Base-by-base conservation (phyloP, 2,797 vertebrate genomes). In the Pampus argenteus region DNA sequence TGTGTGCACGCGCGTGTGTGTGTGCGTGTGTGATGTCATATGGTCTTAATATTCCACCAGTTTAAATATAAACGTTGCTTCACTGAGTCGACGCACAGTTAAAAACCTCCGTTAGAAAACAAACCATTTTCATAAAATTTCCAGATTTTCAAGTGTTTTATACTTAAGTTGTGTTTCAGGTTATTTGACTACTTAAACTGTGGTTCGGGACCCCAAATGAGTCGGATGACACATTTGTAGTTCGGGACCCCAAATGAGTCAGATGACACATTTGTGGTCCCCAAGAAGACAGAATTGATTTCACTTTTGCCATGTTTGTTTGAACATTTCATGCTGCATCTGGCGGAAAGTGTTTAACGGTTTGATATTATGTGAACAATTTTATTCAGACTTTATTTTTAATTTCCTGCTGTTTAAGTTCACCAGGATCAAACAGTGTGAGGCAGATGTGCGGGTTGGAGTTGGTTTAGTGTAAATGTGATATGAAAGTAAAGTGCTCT, bases 391-490 rank as follows among this genome's bases (percentile, higher is more conserved):
- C 23, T 6, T 26, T 9, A 3, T 62, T 23, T 29, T 14, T 15
- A 2, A 20, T 45, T 26, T 59, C 63, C 28, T 65, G 50, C 55
- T 66, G 50, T 73, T 66, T 5, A 3, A 5, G 26, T n/a, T n/a
- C n/a, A n/a, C n/a, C n/a, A n/a, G 26, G 9, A 13, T 10, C 34
- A 36, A 36, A 36, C 34, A 36, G 34, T 36, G 36, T 14, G 36
- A 38, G n/a, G 52, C 31, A 8, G 22, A 9, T 17, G 13, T 23
- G 28, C 54, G 3, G 6, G 13, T 14, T 2, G 10, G n/a, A 25
- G 28, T 67, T 34, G 71, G 26, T 71, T 75, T 78, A 56, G 52
- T 6, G 57, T 79, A 38, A 51, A 45, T 23, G 38, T 31, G 11
- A n/a, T 54, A 40, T 15, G 17, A 40, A 40, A 40, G 38, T 31